Evolutionary conservation across 2,888 invertebrate species (phyloP).

Genomic region (Hedychridium roseum): DNA sequence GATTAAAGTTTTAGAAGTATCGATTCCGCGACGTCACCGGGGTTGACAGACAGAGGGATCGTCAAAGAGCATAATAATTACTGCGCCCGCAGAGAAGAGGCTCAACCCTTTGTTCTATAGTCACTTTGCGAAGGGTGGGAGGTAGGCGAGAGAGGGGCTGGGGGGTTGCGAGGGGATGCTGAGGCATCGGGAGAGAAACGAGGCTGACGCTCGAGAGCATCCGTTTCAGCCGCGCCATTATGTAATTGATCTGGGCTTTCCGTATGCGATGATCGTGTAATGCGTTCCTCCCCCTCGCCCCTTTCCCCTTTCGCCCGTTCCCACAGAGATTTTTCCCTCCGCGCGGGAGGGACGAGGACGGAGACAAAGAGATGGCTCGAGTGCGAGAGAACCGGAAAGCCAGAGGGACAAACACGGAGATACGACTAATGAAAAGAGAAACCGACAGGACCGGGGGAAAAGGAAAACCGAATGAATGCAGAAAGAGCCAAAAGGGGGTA

Average conservation of each 20-base stretch:
- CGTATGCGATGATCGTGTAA: slow-evolving; percentile 48
- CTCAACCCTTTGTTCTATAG: slow-evolving; percentile 62
- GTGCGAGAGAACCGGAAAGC: no score
- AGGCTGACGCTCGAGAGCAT: slow-evolving; percentile 41
- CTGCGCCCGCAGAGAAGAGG: slow-evolving; percentile 61
- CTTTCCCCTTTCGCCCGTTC: no score
- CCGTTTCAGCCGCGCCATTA: slow-evolving; percentile 56
- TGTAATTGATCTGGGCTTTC: slow-evolving; percentile 57
- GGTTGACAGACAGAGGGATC: slow-evolving; percentile 60
- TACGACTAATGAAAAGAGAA: no score
- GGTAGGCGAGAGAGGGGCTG: slow-evolving; percentile 2
- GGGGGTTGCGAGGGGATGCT: slow-evolving; percentile 20
- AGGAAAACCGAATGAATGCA: no score
- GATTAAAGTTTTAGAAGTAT: slow-evolving; percentile 61
- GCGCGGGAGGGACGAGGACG: no score
- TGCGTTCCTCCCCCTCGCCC: slow-evolving; percentile 36
- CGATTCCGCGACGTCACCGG: slow-evolving; percentile 54
- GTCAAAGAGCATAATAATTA: slow-evolving; percentile 64
- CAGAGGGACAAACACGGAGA: no score
- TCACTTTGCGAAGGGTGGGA: slow-evolving; percentile 56
- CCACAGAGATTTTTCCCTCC: slow-evolving; percentile 23
- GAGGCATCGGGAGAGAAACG: slow-evolving; percentile 12
- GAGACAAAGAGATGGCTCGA: no score
- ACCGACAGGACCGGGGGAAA: no score
- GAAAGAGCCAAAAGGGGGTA: no score